Base-by-base conservation (phyloP, 2,888 invertebrate species). In the Lacanobia oleracea region DNA sequence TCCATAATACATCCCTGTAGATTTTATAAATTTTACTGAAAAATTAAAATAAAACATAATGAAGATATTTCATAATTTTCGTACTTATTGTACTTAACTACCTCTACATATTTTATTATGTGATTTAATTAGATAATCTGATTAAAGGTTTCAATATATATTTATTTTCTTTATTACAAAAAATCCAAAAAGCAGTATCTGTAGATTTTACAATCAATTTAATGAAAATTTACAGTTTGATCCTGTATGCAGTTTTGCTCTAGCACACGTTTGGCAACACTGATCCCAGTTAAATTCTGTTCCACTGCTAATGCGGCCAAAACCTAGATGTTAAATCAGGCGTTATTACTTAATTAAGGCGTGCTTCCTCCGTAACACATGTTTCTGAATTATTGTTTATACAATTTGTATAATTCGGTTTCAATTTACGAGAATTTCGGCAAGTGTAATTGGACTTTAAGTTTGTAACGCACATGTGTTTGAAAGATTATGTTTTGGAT, bases 271-370 rank as follows among this genome's bases (percentile, higher is more conserved):
- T 21, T 59, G 59, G 59, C 59, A 59, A 59, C 40, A 40, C 21
- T 59, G 12, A 59, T 21, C 40, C 21, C 59, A 57, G 57, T 57
- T 40, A 83, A 85, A 81, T 81, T 68, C 69, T 71, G 78, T 86
- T 82, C 82, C 77, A 84, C 82, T 81, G 81, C 86, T 88, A 90
- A 90, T 89, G 86, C 86, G 77, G 82, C 88, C 86, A 80, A 88
- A 89, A 88, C 83, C 87, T 87, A 84, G 82, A 87, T 88, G 89
- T 89, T 92, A 91, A 90, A 91, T 92, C 91, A 90, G 69, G 57
- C 89, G 88, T 91, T 92, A 92, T 90, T 89, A 93, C 88, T 93
- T 93, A 91, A 93, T 93, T 93, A 92, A 91, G 88, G 88, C 88
- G 88, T 86, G 88, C 84, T 75, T 86, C 77, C 73, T 81, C 62